Evolutionary conservation across 1,140 invertebrate species (phyloP).

Genomic region (Lethrus apterus): DNA sequence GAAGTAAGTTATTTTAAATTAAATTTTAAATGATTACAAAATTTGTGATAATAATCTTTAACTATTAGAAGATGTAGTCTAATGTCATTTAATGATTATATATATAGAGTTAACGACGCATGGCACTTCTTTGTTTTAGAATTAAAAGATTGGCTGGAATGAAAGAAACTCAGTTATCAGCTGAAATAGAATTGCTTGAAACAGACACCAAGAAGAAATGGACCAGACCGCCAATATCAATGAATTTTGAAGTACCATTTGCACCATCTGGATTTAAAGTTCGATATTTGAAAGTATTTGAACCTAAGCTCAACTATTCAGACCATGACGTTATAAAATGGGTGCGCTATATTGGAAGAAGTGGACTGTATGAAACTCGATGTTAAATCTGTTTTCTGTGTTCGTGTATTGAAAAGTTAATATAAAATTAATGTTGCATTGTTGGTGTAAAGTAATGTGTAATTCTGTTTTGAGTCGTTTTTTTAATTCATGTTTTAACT

Average conservation of each 20-base stretch:
- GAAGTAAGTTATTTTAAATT: slow-evolving; percentile 91
- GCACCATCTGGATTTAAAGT: slow-evolving; percentile 99
- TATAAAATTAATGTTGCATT: too few species aligned
- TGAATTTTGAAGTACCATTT: slow-evolving; percentile 99
- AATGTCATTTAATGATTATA: slow-evolving; percentile 1
- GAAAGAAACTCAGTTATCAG: slow-evolving; percentile 99
- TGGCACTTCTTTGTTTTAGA: slow-evolving; percentile 46
- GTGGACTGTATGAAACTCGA: slow-evolving; percentile 97
- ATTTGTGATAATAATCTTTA: too few species aligned
- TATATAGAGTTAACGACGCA: not conserved
- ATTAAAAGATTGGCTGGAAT: slow-evolving; percentile 99
- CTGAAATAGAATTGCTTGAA: slow-evolving; percentile 98
- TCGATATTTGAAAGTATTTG: slow-evolving; percentile 98
- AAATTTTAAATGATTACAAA: too few species aligned
- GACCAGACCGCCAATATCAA: slow-evolving; percentile 99
- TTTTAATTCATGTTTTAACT: too few species aligned
- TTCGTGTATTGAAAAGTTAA: too few species aligned
- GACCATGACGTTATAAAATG: slow-evolving; percentile 99
- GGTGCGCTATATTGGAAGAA: slow-evolving; percentile 98
- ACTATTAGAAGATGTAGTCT: too few species aligned
- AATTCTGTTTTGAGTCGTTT: too few species aligned
- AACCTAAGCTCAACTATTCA: slow-evolving; percentile 98
- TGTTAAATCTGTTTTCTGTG: slow-evolving; percentile 57
- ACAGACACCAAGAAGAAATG: slow-evolving; percentile 99
- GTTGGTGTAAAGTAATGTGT: too few species aligned